Conservation (phyloP, 2,888 invertebrate genomes). For the Operophtera brumata region DNA sequence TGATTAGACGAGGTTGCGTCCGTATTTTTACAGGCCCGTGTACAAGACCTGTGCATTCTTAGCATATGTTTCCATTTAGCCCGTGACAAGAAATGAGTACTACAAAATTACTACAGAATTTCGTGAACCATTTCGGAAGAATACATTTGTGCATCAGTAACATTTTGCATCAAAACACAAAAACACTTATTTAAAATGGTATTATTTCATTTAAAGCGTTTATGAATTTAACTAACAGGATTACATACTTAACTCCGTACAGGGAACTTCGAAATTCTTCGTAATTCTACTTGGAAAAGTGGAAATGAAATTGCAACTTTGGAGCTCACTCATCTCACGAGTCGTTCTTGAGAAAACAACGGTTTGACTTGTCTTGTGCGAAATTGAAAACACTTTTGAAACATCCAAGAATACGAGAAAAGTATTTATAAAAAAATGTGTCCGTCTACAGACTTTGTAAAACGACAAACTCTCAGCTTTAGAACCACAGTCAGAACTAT, state of each 20-base stretch:
- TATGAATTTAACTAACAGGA: background rate
- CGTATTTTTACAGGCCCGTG: too few relatives aligned
- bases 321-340: background rate
- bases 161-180: too few relatives aligned
- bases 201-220: background rate
- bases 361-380: conserved; percentile 6
- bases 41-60: too few relatives aligned
- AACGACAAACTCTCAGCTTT: background rate
- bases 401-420: background rate
- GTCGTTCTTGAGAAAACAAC: conserved; percentile 14
- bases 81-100: too few relatives aligned
- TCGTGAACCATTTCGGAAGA: too few relatives aligned
- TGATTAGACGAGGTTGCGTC: too few relatives aligned
- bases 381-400: conserved; percentile 4
- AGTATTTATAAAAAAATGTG: background rate
- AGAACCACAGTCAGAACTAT: background rate
- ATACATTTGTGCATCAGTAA: too few relatives aligned
- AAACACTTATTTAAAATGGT: background rate
- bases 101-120: too few relatives aligned
- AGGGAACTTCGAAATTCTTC: background rate
- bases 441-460: background rate
- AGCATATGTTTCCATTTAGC: too few relatives aligned
- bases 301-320: conserved; percentile 10
- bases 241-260: background rate
- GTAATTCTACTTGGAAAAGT: conserved; percentile 7